Conservation (phyloP, 2,797 vertebrate genomes). For the Euphonia xanthogaster region DNA sequence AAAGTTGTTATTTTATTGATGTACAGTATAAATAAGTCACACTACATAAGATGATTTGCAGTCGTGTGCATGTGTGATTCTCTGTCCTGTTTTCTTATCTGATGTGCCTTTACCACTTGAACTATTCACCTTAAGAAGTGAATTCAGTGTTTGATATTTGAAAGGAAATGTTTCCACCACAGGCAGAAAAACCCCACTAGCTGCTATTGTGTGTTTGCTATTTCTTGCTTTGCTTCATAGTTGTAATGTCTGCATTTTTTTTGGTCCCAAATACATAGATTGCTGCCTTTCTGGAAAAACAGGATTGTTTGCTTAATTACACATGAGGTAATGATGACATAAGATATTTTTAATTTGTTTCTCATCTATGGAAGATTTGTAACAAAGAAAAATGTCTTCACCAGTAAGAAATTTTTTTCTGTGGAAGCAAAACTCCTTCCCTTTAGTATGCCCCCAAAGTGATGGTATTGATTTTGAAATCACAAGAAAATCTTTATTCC, state of each 20-base stretch:
- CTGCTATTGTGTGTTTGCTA: not conserved
- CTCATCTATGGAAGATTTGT: not conserved
- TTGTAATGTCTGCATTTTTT: not conserved
- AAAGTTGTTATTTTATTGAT: slow-evolving; percentile 61
- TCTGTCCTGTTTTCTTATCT: not conserved
- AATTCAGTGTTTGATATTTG: slow-evolving; percentile 26
- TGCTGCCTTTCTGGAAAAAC: not conserved
- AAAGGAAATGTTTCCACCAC: not conserved
- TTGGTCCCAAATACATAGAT: not conserved
- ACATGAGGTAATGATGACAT: not conserved
- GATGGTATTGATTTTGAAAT: slow-evolving; percentile 38
- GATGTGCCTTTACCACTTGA: not conserved
- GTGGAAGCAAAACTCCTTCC: not conserved
- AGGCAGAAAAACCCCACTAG: not conserved
- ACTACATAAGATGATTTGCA: slow-evolving; percentile 11
- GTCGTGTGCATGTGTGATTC: not conserved
- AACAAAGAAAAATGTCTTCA: not conserved
- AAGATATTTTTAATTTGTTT: not conserved
- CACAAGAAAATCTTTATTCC: slow-evolving; percentile 20
- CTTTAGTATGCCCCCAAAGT: not conserved
- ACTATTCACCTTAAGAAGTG: slow-evolving; percentile 34
- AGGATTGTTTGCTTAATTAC: not conserved
- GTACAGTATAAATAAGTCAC: slow-evolving; percentile 53
- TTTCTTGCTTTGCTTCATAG: not conserved
- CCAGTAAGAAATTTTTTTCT: not conserved